phyloP scores from a whole-genome alignment of 1,140 invertebrate species.

The Reticulitermes speratus region DNA sequence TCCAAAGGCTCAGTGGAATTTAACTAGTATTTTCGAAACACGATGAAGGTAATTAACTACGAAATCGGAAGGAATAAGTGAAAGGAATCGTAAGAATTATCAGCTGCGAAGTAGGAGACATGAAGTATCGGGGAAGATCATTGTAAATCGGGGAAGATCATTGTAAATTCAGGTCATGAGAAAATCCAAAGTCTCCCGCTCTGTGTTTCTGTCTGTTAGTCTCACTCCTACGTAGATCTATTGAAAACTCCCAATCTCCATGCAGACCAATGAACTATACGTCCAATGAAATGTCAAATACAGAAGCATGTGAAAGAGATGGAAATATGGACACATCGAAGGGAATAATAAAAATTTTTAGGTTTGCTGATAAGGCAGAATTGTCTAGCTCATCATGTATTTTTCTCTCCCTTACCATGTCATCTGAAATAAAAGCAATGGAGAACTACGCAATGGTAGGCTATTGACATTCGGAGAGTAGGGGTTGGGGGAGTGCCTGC shows the following conservation, averaged over 20 bases:
- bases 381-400: neutral
- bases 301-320: neutral
- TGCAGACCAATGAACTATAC: neutral
- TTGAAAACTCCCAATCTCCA: neutral
- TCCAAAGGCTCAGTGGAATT: too few species aligned
- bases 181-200: neutral
- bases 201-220: neutral
- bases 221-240: neutral
- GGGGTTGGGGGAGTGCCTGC: neutral
- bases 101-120: too few species aligned
- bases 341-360: neutral
- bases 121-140: too few species aligned
- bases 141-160: too few species aligned
- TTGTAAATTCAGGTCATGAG: too few species aligned
- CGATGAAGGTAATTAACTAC: too few species aligned
- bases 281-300: neutral
- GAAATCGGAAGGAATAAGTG: too few species aligned
- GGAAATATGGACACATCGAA: neutral
- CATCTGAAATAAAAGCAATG: neutral
- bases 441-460: neutral
- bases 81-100: too few species aligned
- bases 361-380: conserved; percentile 14
- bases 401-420: neutral
- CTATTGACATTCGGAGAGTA: neutral
- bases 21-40: too few species aligned